Evolutionary conservation across 2,113 vertebrate genomes (phyloP).

Genomic region (Barnardius zonarius): DNA sequence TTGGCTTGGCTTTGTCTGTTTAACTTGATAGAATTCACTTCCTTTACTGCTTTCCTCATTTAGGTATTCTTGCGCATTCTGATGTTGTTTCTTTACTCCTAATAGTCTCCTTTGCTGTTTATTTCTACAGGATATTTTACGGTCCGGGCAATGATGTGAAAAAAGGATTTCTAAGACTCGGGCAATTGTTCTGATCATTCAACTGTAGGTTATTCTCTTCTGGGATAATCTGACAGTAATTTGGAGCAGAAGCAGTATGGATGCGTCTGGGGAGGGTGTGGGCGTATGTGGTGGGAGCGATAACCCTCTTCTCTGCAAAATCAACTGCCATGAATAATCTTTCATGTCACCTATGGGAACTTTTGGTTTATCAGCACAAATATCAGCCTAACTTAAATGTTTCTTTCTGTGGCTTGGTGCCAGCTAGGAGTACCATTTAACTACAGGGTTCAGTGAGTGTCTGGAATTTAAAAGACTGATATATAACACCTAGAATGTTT

Average conservation of each 20-base stretch:
- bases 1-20: background rate
- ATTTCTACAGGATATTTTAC: background rate
- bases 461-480: background rate
- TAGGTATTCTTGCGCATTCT: background rate
- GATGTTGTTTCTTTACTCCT: background rate
- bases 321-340: background rate
- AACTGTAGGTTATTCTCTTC: background rate
- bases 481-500: background rate
- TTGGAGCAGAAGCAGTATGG: background rate
- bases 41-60: background rate
- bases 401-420: background rate
- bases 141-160: rapidly evolving
- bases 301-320: background rate
- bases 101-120: background rate
- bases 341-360: background rate
- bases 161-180: background rate
- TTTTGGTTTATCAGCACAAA: background rate
- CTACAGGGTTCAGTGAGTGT: background rate
- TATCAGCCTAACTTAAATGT: background rate
- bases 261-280: background rate
- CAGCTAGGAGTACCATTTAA: background rate
- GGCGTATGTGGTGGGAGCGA: background rate
- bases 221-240: constrained; percentile 12
- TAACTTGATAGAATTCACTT: background rate
- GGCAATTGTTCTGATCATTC: constrained; percentile 14